Conservation (phyloP, 2,797 vertebrate species). For the Rhynchotus rufescens region DNA sequence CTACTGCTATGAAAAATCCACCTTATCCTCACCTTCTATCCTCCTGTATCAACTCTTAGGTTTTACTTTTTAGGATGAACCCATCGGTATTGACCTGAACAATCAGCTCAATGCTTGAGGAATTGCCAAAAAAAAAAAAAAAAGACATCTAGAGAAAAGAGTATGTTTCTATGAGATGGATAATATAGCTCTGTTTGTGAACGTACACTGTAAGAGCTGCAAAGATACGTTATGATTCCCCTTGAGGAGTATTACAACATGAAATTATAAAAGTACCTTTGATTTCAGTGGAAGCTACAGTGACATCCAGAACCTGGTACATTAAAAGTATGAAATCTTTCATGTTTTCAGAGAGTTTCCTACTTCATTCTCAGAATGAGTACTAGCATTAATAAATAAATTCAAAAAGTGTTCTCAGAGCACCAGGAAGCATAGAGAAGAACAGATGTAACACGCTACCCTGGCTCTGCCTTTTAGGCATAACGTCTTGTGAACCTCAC, state of each 20-base stretch:
- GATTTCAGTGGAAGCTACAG: background rate
- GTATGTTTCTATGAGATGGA: background rate
- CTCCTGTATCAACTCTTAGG: background rate
- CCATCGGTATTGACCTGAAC: background rate
- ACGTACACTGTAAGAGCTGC: background rate
- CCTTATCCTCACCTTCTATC: background rate
- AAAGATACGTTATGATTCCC: background rate
- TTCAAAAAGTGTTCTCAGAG: background rate
- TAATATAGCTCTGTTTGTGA: background rate
- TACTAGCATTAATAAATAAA: constrained; percentile 10
- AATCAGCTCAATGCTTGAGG: background rate
- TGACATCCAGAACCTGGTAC: background rate
- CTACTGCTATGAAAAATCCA: background rate
- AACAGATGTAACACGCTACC: fast-evolving
- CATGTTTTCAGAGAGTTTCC: background rate
- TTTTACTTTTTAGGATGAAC: background rate
- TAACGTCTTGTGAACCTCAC: background rate
- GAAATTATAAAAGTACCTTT: background rate
- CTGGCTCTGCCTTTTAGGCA: background rate
- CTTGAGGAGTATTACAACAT: background rate
- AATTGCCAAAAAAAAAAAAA: background rate
- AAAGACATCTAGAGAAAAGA: background rate
- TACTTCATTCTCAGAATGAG: background rate
- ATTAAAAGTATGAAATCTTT: background rate
- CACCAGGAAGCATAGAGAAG: background rate